Conservation (phyloP, 2,888 invertebrate genomes). For the Autographa pulchrina region DNA sequence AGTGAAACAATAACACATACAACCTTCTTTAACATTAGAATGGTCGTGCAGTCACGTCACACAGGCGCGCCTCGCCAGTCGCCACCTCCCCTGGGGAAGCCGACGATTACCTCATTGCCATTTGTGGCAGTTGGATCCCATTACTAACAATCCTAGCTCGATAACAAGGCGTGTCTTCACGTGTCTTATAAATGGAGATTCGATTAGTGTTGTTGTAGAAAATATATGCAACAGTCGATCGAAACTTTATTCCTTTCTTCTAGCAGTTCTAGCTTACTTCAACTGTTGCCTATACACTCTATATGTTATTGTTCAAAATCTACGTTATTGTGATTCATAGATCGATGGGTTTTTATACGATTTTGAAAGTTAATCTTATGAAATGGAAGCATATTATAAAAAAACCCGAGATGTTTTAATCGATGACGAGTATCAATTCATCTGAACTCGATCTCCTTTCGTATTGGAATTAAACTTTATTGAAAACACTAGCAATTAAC, state of each 20-base stretch:
- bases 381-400: slow-evolving; percentile 24
- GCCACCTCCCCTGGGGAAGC: slow-evolving; percentile 73
- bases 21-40: slow-evolving; percentile 61
- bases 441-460: not conserved
- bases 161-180: slow-evolving; percentile 54
- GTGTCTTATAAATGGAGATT: slow-evolving; percentile 29
- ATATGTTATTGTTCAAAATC: not conserved
- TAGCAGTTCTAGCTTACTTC: too few species aligned
- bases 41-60: slow-evolving; percentile 52
- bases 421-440: slow-evolving; percentile 22
- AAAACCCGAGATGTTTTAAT: slow-evolving; percentile 25
- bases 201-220: slow-evolving; percentile 19
- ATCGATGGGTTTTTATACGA: slow-evolving; percentile 20
- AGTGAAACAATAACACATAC: slow-evolving; percentile 46
- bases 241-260: too few species aligned
- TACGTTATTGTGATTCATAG: slow-evolving; percentile 21
- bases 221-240: too few species aligned
- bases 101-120: slow-evolving; percentile 79
- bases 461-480: not conserved
- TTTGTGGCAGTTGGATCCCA: slow-evolving; percentile 67
- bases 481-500: not conserved
- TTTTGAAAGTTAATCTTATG: slow-evolving; percentile 16
- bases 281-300: too few species aligned
- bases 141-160: slow-evolving; percentile 62
- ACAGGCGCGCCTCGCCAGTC: slow-evolving; percentile 63